A percentile compares a stretch with the other conserved stretches of the same genome.
Conservation (phyloP, 2,113 vertebrate species). For the Grammomys dolichurus region DNA sequence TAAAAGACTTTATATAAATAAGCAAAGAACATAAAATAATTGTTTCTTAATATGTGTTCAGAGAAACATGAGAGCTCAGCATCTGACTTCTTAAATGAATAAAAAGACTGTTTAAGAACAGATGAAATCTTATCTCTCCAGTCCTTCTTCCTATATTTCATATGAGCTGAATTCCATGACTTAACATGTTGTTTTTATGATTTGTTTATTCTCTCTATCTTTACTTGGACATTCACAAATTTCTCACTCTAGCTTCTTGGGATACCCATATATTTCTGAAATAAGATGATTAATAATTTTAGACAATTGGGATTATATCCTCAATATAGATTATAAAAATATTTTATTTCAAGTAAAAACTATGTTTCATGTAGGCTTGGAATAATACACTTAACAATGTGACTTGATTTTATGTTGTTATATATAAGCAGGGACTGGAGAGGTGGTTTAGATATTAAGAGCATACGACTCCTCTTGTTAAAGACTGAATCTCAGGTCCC, state of each 20-base stretch:
- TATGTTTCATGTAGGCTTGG: not conserved
- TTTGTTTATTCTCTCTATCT: not conserved
- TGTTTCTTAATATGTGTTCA: not conserved
- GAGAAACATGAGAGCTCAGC: not conserved
- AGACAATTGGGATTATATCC: not conserved
- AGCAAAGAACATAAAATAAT: not conserved
- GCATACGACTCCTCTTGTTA: not conserved
- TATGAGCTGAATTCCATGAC: not conserved
- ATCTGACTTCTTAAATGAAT: conserved; percentile 1
- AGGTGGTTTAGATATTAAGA: not conserved
- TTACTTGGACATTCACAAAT: conserved; percentile 24
- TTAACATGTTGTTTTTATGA: not conserved
- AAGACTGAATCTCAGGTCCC: not conserved
- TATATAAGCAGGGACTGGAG: not conserved
- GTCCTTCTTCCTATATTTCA: not conserved
- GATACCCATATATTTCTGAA: not conserved
- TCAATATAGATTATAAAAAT: not conserved
- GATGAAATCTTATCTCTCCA: not conserved
- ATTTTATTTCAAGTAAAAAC: not conserved
- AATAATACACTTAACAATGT: conserved; percentile 19
- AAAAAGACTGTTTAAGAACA: not conserved
- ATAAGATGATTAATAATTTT: conserved; percentile 50
- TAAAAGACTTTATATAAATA: not conserved
- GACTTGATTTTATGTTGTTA: not conserved
- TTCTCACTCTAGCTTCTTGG: conserved; percentile 10